Percentiles rank a stretch among this genome's conserved stretches.
These are phyloP conservation scores for Channa maculata DNA, from an alignment of 2,113 vertebrate genomes.

Conservation along the genomic window DNA sequence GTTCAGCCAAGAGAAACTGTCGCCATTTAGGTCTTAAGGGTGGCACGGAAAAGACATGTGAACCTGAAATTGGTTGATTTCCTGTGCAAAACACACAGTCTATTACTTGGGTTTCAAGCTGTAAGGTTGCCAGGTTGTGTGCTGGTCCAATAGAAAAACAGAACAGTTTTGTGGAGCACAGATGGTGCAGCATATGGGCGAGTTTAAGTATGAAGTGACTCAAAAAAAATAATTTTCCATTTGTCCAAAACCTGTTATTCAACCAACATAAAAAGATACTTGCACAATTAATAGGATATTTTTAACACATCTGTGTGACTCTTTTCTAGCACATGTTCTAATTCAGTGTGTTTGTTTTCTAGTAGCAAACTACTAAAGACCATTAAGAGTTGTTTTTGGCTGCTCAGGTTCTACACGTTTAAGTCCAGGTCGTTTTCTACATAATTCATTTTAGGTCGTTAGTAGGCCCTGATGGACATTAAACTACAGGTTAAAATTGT, in stretches of 20 bases:
- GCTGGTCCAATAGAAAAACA: slow-evolving; percentile 63
- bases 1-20: slow-evolving; percentile 60
- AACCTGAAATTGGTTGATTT: slow-evolving; percentile 65
- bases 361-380: too few relatives aligned
- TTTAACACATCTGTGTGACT: slow-evolving; percentile 38
- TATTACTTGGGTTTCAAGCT: slow-evolving; percentile 60
- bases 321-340: not conserved
- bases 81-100: slow-evolving; percentile 53
- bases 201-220: slow-evolving; percentile 55
- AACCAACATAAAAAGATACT: not conserved
- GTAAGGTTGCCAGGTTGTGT: slow-evolving; percentile 63
- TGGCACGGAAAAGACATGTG: slow-evolving; percentile 58
- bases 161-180: slow-evolving; percentile 66
- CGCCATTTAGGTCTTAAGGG: slow-evolving; percentile 44
- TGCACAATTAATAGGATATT: not conserved
- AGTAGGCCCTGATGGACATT: not conserved
- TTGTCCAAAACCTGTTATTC: slow-evolving; percentile 38
- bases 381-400: too few relatives aligned
- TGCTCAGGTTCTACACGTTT: too few relatives aligned
- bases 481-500: too few relatives aligned
- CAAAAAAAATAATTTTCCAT: slow-evolving; percentile 33
- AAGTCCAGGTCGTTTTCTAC: too few relatives aligned
- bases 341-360: too few relatives aligned
- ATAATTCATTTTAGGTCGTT: too few relatives aligned
- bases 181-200: slow-evolving; percentile 66